These are phyloP conservation scores for Tachystola acroxantha DNA, from an alignment of 2,888 invertebrate genomes.

Conservation along the genomic window DNA sequence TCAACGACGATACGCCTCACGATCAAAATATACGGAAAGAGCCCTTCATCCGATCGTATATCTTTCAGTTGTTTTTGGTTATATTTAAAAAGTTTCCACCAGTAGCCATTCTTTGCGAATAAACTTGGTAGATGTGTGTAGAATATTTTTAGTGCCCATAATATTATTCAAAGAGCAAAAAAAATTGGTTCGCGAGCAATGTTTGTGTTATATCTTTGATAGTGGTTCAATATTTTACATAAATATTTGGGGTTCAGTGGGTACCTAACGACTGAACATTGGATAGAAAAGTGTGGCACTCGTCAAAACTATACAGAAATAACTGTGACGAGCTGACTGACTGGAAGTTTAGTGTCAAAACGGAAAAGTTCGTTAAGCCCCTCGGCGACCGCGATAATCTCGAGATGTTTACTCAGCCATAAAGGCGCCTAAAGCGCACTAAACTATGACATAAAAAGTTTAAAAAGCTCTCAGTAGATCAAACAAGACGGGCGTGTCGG, in stretches of 20 bases:
- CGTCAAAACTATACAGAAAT: conserved; percentile 27
- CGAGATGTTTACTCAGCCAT: conserved; percentile 69
- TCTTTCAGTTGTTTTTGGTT: conserved; percentile 32
- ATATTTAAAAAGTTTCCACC: conserved; percentile 18
- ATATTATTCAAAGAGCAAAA: neutral
- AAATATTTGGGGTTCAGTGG: no score
- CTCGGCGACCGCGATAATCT: conserved; percentile 45
- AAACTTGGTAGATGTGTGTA: neutral
- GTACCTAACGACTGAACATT: no score
- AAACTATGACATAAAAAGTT: conserved; percentile 75
- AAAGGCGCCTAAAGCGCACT: conserved; percentile 68
- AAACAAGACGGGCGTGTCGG: conserved; percentile 70
- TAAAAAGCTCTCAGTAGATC: conserved; percentile 78
- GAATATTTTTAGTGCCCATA: neutral
- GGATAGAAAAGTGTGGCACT: conserved; percentile 10
- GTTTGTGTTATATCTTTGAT: no score
- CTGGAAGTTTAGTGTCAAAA: conserved; percentile 27
- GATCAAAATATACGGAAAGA: conserved; percentile 37
- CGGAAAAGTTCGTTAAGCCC: conserved; percentile 37
- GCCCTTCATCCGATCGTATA: conserved; percentile 41
- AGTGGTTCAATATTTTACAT: neutral
- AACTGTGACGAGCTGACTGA: conserved; percentile 21
- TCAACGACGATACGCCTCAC: conserved; percentile 39
- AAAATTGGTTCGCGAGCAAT: neutral
- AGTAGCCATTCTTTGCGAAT: conserved; percentile 3